phyloP scores from a whole-genome alignment of 1,140 invertebrate genomes.

The Sitobion miscanthi region DNA sequence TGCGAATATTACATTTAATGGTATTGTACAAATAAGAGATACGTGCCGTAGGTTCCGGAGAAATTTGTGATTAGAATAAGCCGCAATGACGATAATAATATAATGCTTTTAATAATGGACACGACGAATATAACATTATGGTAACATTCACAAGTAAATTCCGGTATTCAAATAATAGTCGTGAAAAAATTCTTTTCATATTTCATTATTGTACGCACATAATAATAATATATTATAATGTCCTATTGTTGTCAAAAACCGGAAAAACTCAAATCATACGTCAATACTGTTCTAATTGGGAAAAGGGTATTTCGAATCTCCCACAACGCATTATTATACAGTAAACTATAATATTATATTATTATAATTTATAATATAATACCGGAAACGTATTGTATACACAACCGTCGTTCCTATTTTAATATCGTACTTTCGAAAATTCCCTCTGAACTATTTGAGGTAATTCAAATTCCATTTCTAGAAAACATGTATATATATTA shows the following conservation, averaged over 20 bases:
- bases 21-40: too few relatives aligned
- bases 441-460: neutral
- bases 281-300: neutral
- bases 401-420: neutral
- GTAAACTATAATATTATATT: neutral
- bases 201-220: neutral
- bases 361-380: constrained; percentile 7
- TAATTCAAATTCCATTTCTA: neutral
- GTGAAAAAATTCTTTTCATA: neutral
- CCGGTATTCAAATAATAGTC: neutral
- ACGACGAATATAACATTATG: neutral
- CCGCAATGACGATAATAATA: too few relatives aligned
- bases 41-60: neutral
- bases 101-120: neutral
- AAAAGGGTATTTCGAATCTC: neutral
- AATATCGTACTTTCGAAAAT: neutral
- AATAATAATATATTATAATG: neutral
- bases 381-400: neutral
- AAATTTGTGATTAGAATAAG: neutral
- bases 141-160: neutral
- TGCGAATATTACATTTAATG: too few relatives aligned
- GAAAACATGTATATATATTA: neutral
- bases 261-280: too few relatives aligned
- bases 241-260: neutral
- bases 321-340: too few relatives aligned